Percentiles rank a stretch among this genome's conserved stretches.
These are phyloP conservation scores for Mesodorylaimus sp. DNA, from an alignment of 2,888 invertebrate genomes.

Conservation along the genomic window DNA sequence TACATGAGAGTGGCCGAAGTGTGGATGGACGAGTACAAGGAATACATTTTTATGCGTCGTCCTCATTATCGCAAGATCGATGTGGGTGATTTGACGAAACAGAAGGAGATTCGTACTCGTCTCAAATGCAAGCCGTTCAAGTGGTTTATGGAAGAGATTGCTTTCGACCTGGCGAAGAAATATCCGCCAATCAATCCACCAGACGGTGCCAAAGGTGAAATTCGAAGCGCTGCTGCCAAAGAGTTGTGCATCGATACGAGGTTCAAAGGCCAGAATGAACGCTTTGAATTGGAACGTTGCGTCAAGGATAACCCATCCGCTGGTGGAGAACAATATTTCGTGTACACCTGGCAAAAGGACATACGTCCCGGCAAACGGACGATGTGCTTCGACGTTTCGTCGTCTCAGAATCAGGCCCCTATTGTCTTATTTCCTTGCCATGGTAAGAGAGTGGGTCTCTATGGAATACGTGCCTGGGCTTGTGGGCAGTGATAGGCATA, in stretches of 20 bases:
- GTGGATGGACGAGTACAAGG: conserved; percentile 90
- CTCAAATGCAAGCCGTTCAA: conserved; percentile 67
- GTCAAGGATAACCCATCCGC: conserved; percentile 38
- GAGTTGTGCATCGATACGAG: conserved; percentile 45
- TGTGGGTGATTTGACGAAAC: conserved; percentile 57
- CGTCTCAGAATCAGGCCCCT: conserved; percentile 47
- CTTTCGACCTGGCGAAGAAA: conserved; percentile 60
- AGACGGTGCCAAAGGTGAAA: conserved; percentile 56
- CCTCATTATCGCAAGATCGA: conserved; percentile 56
- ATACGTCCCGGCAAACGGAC: conserved; percentile 47
- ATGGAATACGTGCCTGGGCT: too few species aligned
- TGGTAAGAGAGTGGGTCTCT: too few species aligned
- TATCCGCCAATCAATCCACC: conserved; percentile 68
- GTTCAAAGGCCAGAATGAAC: conserved; percentile 33
- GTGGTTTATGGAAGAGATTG: conserved; percentile 76
- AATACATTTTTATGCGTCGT: conserved; percentile 55
- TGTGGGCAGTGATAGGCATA: too few species aligned
- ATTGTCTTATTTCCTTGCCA: conserved; percentile 63
- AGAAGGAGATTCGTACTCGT: conserved; percentile 49
- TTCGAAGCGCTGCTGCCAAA: conserved; percentile 31
- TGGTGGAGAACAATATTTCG: conserved; percentile 42
- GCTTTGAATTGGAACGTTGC: conserved; percentile 40
- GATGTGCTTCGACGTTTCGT: conserved; percentile 61
- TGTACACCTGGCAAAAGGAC: conserved; percentile 56
- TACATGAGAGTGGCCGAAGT: conserved; percentile 79